Evolutionary conservation across 2,888 invertebrate genomes (phyloP).

Genomic region (Lasioglossum pauxillum): DNA sequence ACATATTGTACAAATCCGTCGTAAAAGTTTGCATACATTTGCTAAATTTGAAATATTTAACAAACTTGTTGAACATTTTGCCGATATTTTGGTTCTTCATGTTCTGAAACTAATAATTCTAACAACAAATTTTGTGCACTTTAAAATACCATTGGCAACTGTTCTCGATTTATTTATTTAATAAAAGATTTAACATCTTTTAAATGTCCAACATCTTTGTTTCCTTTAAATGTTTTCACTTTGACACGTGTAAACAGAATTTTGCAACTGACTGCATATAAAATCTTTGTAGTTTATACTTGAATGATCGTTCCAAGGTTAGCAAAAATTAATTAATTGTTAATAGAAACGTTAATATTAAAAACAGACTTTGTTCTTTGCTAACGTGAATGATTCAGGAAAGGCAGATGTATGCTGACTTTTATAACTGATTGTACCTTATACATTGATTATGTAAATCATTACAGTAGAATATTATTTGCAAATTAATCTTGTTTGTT

Average conservation of each 20-base stretch:
- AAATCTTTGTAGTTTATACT: not conserved
- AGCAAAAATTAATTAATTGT: not conserved
- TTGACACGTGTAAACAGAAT: too few species aligned
- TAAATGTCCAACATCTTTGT: not conserved
- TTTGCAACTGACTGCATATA: not conserved
- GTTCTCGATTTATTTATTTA: not conserved
- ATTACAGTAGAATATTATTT: too few species aligned
- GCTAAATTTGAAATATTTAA: not conserved
- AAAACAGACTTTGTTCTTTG: not conserved
- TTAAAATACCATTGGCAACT: too few species aligned
- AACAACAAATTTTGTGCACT: too few species aligned
- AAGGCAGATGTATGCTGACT: not conserved
- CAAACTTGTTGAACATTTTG: not conserved
- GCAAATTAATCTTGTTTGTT: not conserved
- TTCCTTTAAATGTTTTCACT: not conserved
- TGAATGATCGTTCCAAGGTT: not conserved
- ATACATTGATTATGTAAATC: not conserved
- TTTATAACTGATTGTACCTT: too few species aligned
- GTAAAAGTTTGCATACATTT: not conserved
- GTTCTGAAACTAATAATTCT: too few species aligned
- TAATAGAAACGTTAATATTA: not conserved
- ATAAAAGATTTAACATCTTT: not conserved
- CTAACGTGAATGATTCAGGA: not conserved
- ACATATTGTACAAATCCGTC: not conserved
- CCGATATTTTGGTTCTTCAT: not conserved